Conservation (phyloP, 2,888 invertebrate species). For the Folsomia candida region DNA sequence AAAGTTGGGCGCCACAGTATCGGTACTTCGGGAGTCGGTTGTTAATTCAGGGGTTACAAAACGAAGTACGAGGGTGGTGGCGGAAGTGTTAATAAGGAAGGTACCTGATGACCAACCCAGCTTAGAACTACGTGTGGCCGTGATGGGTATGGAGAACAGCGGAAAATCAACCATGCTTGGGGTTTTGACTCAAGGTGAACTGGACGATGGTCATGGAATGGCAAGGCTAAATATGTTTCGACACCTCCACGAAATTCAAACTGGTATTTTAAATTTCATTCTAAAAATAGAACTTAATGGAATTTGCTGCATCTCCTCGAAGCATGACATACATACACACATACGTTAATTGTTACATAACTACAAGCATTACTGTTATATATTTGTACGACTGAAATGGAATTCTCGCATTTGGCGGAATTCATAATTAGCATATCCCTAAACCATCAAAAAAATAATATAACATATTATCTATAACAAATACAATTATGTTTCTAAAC, state of each 20-base stretch:
- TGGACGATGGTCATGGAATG: conserved; percentile 92
- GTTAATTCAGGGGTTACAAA: conserved; percentile 52
- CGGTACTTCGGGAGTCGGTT: conserved; percentile 68
- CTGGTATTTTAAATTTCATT: neutral
- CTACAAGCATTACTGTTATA: too few relatives aligned
- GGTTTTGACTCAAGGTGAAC: conserved; percentile 90
- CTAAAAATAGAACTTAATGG: too few relatives aligned
- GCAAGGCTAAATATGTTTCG: conserved; percentile 91
- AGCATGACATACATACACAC: too few relatives aligned
- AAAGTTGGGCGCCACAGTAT: conserved; percentile 77
- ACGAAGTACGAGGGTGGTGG: conserved; percentile 52
- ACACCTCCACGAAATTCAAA: conserved; percentile 74
- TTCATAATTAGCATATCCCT: too few relatives aligned
- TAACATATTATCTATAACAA: too few relatives aligned
- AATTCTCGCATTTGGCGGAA: too few relatives aligned
- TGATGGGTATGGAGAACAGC: conserved; percentile 91
- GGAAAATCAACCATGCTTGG: conserved; percentile 89
- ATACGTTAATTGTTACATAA: too few relatives aligned
- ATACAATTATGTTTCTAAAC: too few relatives aligned
- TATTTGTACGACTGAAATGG: too few relatives aligned
- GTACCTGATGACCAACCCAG: conserved; percentile 80
- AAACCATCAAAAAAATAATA: too few relatives aligned
- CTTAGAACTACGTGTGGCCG: conserved; percentile 86
- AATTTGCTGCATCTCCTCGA: too few relatives aligned
- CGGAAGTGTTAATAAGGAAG: conserved; percentile 86